Evolutionary conservation across 2,797 vertebrate genomes (phyloP), one percentile per base, ranked within the genome.

Genomic region (Spinus olivaceus): DNA sequence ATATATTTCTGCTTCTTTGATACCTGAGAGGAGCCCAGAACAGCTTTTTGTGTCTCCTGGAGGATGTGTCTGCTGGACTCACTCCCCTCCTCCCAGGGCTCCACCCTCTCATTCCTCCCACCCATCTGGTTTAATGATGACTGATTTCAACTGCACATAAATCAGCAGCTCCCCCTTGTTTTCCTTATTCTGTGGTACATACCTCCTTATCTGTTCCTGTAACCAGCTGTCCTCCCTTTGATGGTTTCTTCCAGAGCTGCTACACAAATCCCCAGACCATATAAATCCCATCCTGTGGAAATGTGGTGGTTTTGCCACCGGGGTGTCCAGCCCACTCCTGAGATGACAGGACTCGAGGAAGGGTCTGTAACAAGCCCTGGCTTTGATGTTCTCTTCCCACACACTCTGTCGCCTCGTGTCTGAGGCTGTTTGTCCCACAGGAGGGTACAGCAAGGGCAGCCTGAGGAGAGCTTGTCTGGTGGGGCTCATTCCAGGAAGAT

Each of bases 311-410:
- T 96, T 92, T 70, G 33, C 77, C 80, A 65, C 88, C 3, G 0
- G 90, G 70, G 54, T 94, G 73, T 84, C 66, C 88, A 95, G 90
- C 82, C 92, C 85, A 76, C 90, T 94, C 85, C 96, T 96, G 94
- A 95, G 94, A 96, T 95, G 94, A 94, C 91, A 94, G 80, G 33
- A 79, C 44, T 28, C 0, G 0, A 81, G 90, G 66, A 95, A 86
- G 28, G 51, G 77, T 79, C 74, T 5, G 1, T n/a, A 79, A 95
- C 85, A 90, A 94, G 63, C 69, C 3, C 33, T 35, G 70, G 47
- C 92, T 96, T 96, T 96, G 94, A 92, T 96, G 94, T 59, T 81
- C 16, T 22, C 77, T 88, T 95, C 80, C 87, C 88, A 84, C 88
- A 63, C 1, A 1, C 39, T 84, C 90, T 76, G 80, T 88, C 3